A percentile compares a stretch with the other conserved stretches of the same genome.
Conservation (phyloP, 2,888 invertebrate species). For the Leptinotarsa tumamoca region DNA sequence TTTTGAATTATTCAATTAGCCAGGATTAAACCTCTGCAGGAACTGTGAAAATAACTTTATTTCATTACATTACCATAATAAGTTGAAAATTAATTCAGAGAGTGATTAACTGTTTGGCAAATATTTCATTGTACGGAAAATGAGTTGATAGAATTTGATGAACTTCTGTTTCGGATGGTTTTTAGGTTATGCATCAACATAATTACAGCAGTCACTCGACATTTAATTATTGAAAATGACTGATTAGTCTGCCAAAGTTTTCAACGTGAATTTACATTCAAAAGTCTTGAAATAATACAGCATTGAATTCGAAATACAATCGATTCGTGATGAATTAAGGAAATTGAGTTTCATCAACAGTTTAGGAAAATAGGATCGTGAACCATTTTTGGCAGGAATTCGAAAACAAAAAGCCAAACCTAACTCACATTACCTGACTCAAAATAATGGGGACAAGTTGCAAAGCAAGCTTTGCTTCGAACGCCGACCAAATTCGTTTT, state of each 20-base stretch:
- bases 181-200: not conserved
- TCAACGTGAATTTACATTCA: not conserved
- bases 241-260: not conserved
- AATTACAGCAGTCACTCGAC: not conserved
- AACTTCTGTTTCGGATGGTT: not conserved
- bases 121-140: not conserved
- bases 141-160: not conserved
- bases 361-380: too few species aligned
- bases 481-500: too few species aligned
- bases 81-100: conserved; percentile 5
- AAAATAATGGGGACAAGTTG: too few species aligned
- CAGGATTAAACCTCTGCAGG: not conserved
- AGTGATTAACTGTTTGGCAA: conserved; percentile 12
- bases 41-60: conserved; percentile 1
- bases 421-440: too few species aligned
- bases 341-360: too few species aligned
- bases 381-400: too few species aligned
- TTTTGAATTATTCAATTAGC: not conserved
- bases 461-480: too few species aligned
- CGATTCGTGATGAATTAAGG: too few species aligned
- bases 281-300: too few species aligned
- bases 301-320: too few species aligned
- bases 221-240: not conserved
- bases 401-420: too few species aligned
- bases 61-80: conserved; percentile 17